Evolutionary conservation across 2,797 vertebrate species (phyloP), one percentile per base, ranked within the genome.

Genomic region (Natrix natrix): DNA sequence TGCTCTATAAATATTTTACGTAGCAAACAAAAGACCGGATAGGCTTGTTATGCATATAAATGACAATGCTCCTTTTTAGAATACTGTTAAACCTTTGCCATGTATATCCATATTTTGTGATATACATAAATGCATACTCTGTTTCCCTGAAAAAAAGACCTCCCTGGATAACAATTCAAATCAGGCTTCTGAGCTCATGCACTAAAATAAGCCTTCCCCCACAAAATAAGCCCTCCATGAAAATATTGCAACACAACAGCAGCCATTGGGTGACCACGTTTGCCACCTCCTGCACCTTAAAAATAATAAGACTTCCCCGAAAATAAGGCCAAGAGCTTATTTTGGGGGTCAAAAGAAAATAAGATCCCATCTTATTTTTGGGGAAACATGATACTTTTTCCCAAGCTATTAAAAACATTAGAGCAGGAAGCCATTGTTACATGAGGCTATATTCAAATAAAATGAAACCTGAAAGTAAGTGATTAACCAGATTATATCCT

Each of bases 401-500:
- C 37, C 86, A 87, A 95, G 93, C 92, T 96, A 0, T 93, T 94
- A 94, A 94, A 93, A 95, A 95, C 94, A 91, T 74, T 52, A 60
- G 60, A 86, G 55, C 86, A 94, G 93, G 92, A 94, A 90, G 94
- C 92, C 92, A 95, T 88, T 94, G 95, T 91, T 91, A 94, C 91
- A 93, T 92, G 92, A 94, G 88, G 93, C 91, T 92, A 69, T 37
- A 89, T 94, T 90, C 95, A 89, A 94, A 95, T 90, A 92, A 94
- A 96, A 92, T 91, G 93, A 95, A 94, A 96, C 96, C 94, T 94
- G 90, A 94, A 95, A 95, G 86, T 93, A 93, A 93, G 95, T 91
- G 92, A 96, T 96, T 93, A 96, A 91, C 14, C 92, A 93, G 91
- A 92, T 96, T 90, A 94, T 93, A 96, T 92, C 92, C 93, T 63